Evolutionary conservation across 2,797 vertebrate genomes (phyloP).

Genomic region (Melanotaenia maccullochi): DNA sequence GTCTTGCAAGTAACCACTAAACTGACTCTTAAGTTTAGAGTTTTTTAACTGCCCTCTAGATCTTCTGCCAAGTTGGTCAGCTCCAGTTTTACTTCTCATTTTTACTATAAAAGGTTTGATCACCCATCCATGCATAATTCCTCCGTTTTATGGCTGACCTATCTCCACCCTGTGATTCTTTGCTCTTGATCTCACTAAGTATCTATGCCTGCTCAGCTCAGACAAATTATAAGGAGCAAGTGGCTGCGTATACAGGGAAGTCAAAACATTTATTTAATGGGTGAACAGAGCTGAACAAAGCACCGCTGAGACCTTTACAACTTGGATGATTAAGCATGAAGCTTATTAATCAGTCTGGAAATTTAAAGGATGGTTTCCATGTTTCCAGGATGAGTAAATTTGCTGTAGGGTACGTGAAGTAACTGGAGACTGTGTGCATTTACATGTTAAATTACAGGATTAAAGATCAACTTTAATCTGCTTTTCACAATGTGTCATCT

Average conservation of each 20-base stretch:
- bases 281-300: slow-evolving; percentile 7
- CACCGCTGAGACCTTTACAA: neutral
- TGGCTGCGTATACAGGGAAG: neutral
- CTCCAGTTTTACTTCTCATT: slow-evolving; percentile 2
- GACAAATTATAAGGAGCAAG: neutral
- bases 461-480: no score
- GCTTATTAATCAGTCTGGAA: neutral
- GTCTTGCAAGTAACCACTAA: neutral
- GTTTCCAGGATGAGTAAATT: neutral
- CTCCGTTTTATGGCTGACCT: slow-evolving; percentile 48
- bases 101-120: slow-evolving; percentile 29
- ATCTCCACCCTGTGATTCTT: slow-evolving; percentile 18
- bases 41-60: neutral
- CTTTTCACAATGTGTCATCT: no score
- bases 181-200: slow-evolving; percentile 19
- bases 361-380: neutral
- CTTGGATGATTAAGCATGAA: neutral
- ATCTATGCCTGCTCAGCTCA: slow-evolving; percentile 29
- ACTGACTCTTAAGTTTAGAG: neutral
- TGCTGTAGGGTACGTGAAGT: neutral
- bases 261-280: slow-evolving; percentile 32
- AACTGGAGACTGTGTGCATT: no score
- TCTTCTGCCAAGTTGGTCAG: neutral
- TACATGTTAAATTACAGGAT: no score
- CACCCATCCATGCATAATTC: slow-evolving; percentile 29